Base-by-base conservation (phyloP, 2,888 invertebrate genomes). In the Pristionchus arcanus region DNA sequence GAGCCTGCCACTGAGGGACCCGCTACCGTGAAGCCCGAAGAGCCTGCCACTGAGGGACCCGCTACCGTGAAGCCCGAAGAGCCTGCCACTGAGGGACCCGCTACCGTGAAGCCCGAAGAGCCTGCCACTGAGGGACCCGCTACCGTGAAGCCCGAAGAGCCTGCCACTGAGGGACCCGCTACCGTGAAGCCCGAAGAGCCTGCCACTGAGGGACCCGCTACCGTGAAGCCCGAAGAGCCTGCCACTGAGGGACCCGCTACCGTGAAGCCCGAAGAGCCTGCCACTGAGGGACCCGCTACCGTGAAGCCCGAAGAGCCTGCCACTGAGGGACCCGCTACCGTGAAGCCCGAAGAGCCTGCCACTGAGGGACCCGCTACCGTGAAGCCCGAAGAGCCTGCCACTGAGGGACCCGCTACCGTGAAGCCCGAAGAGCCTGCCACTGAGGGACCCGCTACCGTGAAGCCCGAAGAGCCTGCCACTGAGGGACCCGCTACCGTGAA, bases 1-100 rank as follows among this genome's bases (percentile, higher is more conserved):
- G 42, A 77, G 42, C 77, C 77, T 37, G 25, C 74, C 34, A 74
- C 34, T 37, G 74, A 74, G 34, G 11, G n/a, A n/a, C n/a, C 5
- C 21, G 19, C 74, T 19, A 74, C 74, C 9, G 16, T 21, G 34
- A 37, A n/a, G 34, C 34, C 74, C 34, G 34, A 34, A 19, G 74
- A 74, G 37, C 74, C 74, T 74, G 37, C 74, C 34, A 74, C 74
- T 53, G 53, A 53, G 53, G 53, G 53, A n/a, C n/a, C n/a, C n/a
- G n/a, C 74, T 37, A 74, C 74, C 21, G 13, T 2, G 34, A 74
- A 34, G 34, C 74, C 74, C 34, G 34, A 74, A 34, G 74, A 74
- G 74, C 74, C 34, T 37, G 37, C 74, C 34, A 74, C 74, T 5
- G 53, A 53, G 53, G 53, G 53, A n/a, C n/a, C n/a, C n/a, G n/a